These are phyloP conservation scores for Mesoclemmys tuberculata DNA, from an alignment of 2,113 vertebrate genomes.

Conservation along the genomic window DNA sequence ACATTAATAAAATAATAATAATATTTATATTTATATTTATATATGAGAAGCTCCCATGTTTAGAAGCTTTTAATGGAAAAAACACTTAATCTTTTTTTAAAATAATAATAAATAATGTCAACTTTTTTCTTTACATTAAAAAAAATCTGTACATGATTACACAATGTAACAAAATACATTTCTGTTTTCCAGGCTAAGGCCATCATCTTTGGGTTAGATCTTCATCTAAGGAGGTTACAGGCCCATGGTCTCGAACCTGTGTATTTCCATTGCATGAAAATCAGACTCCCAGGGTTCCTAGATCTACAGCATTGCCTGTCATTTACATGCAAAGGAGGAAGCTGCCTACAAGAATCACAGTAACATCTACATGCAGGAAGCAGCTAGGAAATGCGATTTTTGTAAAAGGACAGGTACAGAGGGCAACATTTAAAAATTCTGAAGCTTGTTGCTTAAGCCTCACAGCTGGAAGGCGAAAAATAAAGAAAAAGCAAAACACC, in stretches of 20 bases:
- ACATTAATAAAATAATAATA: constrained; percentile 63
- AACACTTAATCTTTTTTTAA: constrained; percentile 60
- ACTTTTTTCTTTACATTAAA: constrained; percentile 62
- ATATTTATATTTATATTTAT: neutral
- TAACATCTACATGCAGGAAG: constrained; percentile 50
- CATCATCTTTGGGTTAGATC: constrained; percentile 31
- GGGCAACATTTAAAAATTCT: neutral
- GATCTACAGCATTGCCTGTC: neutral
- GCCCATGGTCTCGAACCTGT: neutral
- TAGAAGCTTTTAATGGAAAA: constrained; percentile 55
- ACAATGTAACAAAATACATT: constrained; percentile 49
- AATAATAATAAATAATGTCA: constrained; percentile 73
- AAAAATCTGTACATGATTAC: constrained; percentile 64
- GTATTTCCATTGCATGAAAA: constrained; percentile 1
- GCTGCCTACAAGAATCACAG: neutral
- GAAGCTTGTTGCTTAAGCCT: neutral
- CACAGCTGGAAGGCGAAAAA: constrained; percentile 22
- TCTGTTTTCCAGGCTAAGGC: constrained; percentile 28
- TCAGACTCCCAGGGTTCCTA: neutral
- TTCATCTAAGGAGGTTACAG: constrained; percentile 2
- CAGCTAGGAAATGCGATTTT: neutral
- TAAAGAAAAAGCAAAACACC: neutral
- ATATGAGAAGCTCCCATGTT: constrained; percentile 35
- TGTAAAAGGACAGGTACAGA: neutral
- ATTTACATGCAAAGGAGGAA: constrained; percentile 40